Conservation (phyloP, 2,113 vertebrate species). For the Cervus canadensis region DNA sequence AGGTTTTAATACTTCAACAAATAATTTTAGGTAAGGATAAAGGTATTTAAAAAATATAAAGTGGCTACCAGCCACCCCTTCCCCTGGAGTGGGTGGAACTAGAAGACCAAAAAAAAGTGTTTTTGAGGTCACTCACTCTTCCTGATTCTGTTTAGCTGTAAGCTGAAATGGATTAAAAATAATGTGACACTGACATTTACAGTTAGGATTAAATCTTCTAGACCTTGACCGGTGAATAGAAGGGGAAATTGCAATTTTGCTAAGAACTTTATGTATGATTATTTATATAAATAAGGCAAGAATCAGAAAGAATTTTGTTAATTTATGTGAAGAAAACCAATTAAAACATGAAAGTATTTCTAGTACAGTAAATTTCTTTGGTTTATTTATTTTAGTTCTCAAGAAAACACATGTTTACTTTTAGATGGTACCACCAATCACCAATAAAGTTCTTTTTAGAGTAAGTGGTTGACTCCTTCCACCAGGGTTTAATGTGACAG, state of each 20-base stretch:
- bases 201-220: neutral
- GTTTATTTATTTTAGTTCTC: neutral
- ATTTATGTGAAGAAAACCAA: neutral
- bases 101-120: neutral
- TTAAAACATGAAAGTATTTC: neutral
- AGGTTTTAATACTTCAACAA: neutral
- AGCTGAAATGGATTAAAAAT: neutral
- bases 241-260: neutral
- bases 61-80: fast-evolving
- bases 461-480: neutral
- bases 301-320: neutral
- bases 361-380: neutral
- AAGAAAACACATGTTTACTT: neutral
- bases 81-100: neutral
- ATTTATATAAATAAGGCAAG: neutral
- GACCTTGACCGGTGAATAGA: neutral
- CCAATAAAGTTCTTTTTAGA: neutral
- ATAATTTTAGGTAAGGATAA: neutral
- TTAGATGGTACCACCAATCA: neutral
- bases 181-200: neutral
- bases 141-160: neutral
- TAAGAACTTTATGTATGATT: neutral
- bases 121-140: neutral
- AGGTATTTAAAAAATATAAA: neutral
- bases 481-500: neutral